These are phyloP conservation scores for Holacanthus passer DNA, from an alignment of 2,113 vertebrate species.

Conservation along the genomic window DNA sequence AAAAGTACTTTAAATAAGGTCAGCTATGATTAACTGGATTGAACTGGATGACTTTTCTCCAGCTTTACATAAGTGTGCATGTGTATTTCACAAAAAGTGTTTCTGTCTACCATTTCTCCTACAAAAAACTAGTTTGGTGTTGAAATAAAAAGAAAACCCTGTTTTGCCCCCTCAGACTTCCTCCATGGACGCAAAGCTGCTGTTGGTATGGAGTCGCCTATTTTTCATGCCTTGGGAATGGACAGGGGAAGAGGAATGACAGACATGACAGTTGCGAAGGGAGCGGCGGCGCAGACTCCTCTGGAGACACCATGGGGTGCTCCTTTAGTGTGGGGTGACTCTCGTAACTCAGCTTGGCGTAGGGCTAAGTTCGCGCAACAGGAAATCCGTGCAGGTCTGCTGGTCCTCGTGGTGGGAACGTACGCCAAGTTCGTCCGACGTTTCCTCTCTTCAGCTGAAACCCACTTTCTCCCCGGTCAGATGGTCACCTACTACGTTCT, in stretches of 20 bases:
- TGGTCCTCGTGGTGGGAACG: conserved; percentile 82
- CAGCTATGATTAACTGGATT: neutral
- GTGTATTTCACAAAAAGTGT: neutral
- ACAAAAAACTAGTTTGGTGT: neutral
- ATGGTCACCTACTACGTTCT: conserved; percentile 85
- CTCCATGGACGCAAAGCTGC: conserved; percentile 54
- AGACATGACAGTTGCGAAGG: conserved; percentile 10
- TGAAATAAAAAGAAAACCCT: neutral
- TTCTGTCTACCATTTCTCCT: neutral
- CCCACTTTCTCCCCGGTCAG: conserved; percentile 81
- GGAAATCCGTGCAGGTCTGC: conserved; percentile 81
- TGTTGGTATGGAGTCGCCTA: conserved; percentile 7
- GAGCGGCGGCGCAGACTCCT: conserved; percentile 24
- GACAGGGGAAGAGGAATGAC: conserved; percentile 6
- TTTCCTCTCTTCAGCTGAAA: conserved; percentile 83
- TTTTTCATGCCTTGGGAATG: conserved; percentile 27
- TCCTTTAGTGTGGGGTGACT: conserved; percentile 88
- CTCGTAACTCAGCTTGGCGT: conserved; percentile 69
- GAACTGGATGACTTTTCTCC: neutral
- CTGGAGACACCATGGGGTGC: conserved; percentile 84
- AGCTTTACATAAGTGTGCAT: neutral
- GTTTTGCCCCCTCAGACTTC: conserved; percentile 69
- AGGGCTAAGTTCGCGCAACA: conserved; percentile 72
- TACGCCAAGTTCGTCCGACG: conserved; percentile 77
- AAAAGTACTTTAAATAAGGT: neutral